These are phyloP conservation scores for Hecatera dysodea DNA, from an alignment of 2,888 invertebrate species.

Conservation along the genomic window DNA sequence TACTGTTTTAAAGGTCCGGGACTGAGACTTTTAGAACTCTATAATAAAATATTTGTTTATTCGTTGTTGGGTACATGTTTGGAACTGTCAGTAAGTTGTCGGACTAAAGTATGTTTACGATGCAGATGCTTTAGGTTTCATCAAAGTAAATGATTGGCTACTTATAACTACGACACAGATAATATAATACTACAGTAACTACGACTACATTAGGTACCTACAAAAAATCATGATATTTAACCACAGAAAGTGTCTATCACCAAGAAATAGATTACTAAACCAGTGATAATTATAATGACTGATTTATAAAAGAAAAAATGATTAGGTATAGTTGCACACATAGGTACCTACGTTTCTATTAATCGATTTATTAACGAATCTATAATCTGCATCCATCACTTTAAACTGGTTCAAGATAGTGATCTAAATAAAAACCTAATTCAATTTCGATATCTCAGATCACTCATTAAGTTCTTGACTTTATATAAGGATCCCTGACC, in stretches of 20 bases:
- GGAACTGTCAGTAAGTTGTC: not conserved
- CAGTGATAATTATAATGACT: not conserved
- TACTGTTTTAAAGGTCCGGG: not conserved
- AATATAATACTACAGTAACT: too few species aligned
- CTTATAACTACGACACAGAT: not conserved
- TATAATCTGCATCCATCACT: slow-evolving; percentile 23
- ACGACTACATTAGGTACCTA: not conserved
- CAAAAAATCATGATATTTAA: not conserved
- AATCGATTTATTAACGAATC: slow-evolving; percentile 14
- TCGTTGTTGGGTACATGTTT: not conserved
- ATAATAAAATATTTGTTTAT: not conserved
- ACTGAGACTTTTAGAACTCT: not conserved
- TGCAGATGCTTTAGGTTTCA: too few species aligned
- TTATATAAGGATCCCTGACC: slow-evolving; percentile 30
- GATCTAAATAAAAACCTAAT: slow-evolving; percentile 36
- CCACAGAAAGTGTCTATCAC: not conserved
- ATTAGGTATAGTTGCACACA: not conserved
- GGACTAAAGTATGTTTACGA: too few species aligned
- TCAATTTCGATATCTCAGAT: slow-evolving; percentile 43
- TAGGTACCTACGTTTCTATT: not conserved
- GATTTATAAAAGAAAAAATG: not conserved
- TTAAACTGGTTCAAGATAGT: slow-evolving; percentile 28
- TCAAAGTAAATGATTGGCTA: not conserved
- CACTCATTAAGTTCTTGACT: slow-evolving; percentile 33
- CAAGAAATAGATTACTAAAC: not conserved